Evolutionary conservation across 2,888 invertebrate genomes (phyloP), one percentile per base, ranked within the genome.

Genomic region (Teleiodes luculella): DNA sequence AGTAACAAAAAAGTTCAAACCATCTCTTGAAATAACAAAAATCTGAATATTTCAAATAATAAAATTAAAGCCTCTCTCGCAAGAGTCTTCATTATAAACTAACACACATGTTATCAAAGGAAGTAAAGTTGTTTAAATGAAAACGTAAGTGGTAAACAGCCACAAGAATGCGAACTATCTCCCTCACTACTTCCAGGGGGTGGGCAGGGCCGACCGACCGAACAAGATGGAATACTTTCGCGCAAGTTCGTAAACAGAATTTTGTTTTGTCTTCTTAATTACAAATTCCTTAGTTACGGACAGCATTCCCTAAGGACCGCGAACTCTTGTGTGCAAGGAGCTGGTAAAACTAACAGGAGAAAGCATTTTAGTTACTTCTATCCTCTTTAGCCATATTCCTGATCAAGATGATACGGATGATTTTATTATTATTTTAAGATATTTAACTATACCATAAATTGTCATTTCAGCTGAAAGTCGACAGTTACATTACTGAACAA

Each of bases 211-310:
- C 10, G 39, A 20, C 4, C 18, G 65, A 62, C 72, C 69, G 57
- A 68, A 69, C 67, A 67, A 76, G 74, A 78, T 71, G 68, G 73
- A 76, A 78, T 77, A 78, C 77, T 79, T 77, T 50, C 61, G 60
- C n/a, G 18, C 20, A 41, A 74, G 68, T 78, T 75, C 61, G 74
- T 74, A 76, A 80, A 79, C 78, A 74, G 76, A 83, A 80, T 82
- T n/a, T 80, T 74, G 68, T 78, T 80, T 61, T 64, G 57, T 76
- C 78, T 77, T 80, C 80, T 80, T 84, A 84, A 85, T 85, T 84
- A 74, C 77, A 75, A 82, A 84, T 86, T 86, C 83, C 82, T 56
- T 61, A 66, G 72, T 72, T 70, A 70, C 72, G 70, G 74, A 69
- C 72, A 71, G 71, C 39, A 41, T 41, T 41, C 20, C 18, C 20